Conservation (phyloP, 2,113 vertebrate genomes). For the Gadus chalcogrammus region DNA sequence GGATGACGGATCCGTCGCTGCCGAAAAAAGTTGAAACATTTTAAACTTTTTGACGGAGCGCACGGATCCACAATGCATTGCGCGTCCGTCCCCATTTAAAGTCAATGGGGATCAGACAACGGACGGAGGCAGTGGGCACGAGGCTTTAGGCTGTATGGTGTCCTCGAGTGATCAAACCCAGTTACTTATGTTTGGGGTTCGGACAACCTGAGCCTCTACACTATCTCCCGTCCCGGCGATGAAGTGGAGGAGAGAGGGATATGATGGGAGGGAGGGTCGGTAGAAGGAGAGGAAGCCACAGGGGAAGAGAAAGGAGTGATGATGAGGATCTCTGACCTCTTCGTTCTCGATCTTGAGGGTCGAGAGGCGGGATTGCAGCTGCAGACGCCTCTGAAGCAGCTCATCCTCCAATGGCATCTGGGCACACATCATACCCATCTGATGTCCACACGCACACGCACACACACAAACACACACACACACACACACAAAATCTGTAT, state of each 20-base stretch:
- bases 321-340: slow-evolving; percentile 77
- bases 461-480: slow-evolving; percentile 3
- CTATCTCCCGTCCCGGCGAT: background rate
- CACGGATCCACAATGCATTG: too few relatives aligned
- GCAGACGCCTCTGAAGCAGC: slow-evolving; percentile 90
- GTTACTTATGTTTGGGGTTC: too few relatives aligned
- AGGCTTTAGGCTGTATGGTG: too few relatives aligned
- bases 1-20: too few relatives aligned
- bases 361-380: slow-evolving; percentile 88
- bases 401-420: slow-evolving; percentile 90
- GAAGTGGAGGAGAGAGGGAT: background rate
- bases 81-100: too few relatives aligned
- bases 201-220: background rate
- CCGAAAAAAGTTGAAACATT: too few relatives aligned
- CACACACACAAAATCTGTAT: background rate
- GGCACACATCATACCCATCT: slow-evolving; percentile 90
- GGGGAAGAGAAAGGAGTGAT: background rate
- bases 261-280: background rate
- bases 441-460: slow-evolving; percentile 70
- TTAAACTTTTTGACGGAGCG: too few relatives aligned
- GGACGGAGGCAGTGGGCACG: too few relatives aligned
- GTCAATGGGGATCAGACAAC: too few relatives aligned
- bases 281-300: background rate
- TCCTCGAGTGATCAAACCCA: too few relatives aligned
- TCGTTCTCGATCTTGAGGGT: slow-evolving; percentile 97